Percentiles rank a stretch among this genome's conserved stretches.
These are phyloP conservation scores for Cheilosia vulpina DNA, from an alignment of 2,888 invertebrate species.

Conservation along the genomic window DNA sequence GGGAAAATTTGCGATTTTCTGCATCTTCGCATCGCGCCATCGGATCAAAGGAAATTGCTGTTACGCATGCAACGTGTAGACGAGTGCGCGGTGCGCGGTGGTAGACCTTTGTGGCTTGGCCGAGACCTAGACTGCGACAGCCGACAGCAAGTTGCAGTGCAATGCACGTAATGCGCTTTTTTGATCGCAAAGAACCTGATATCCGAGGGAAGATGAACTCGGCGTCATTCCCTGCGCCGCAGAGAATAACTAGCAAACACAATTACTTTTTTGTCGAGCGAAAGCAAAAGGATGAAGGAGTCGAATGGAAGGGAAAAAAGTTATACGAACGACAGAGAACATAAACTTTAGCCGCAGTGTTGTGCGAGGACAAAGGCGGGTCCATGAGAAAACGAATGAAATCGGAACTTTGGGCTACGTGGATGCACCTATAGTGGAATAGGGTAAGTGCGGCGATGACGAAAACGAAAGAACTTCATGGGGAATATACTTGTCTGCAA, in stretches of 20 bases:
- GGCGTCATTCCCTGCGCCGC: slow-evolving; percentile 19
- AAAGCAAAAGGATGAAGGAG: slow-evolving; percentile 19
- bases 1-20: slow-evolving; percentile 56
- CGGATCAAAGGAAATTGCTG: slow-evolving; percentile 54
- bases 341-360: slow-evolving; percentile 11
- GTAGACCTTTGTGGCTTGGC: slow-evolving; percentile 52
- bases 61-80: slow-evolving; percentile 59
- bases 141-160: slow-evolving; percentile 46
- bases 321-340: slow-evolving; percentile 9
- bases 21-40: slow-evolving; percentile 51
- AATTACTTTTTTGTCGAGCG: slow-evolving; percentile 34
- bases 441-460: background rate
- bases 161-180: slow-evolving; percentile 27
- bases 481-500: background rate
- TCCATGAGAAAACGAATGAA: background rate
- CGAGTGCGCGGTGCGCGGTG: background rate
- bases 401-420: slow-evolving; percentile 7
- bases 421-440: background rate
- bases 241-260: slow-evolving; percentile 34
- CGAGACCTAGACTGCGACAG: slow-evolving; percentile 36
- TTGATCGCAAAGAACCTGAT: slow-evolving; percentile 46
- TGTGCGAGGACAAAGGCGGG: background rate
- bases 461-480: too few species aligned
- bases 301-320: background rate
- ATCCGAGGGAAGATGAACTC: slow-evolving; percentile 66